phyloP scores from a whole-genome alignment of 2,888 invertebrate genomes.

The Silvanus unidentatus region DNA sequence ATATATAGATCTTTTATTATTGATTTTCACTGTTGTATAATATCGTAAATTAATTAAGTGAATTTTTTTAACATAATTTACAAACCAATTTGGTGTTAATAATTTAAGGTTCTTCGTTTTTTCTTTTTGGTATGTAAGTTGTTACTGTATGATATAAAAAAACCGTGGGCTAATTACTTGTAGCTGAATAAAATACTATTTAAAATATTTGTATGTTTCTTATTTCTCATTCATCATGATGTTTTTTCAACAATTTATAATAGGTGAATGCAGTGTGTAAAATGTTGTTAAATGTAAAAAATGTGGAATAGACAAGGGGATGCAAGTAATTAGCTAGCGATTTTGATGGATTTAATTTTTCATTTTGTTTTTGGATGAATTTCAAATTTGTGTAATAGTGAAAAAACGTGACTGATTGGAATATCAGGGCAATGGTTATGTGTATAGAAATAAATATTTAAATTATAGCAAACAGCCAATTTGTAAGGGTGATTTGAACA shows the following conservation, averaged over 20 bases:
- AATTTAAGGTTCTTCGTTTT: slow-evolving; percentile 29
- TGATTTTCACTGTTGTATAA: slow-evolving; percentile 28
- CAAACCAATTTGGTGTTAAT: slow-evolving; percentile 31
- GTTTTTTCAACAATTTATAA: too few species aligned
- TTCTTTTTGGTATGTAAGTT: slow-evolving; percentile 26
- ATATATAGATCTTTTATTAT: slow-evolving; percentile 24
- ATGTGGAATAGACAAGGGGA: too few species aligned
- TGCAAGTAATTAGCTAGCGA: background rate
- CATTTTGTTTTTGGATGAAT: background rate
- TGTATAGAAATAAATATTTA: slow-evolving; percentile 9
- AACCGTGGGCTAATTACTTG: slow-evolving; percentile 5
- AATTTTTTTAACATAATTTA: slow-evolving; percentile 27
- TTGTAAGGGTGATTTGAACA: background rate
- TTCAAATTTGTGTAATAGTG: background rate
- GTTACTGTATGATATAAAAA: slow-evolving; percentile 16
- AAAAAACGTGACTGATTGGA: slow-evolving; percentile 9
- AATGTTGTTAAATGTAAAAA: too few species aligned
- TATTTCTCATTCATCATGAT: too few species aligned
- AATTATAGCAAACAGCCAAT: slow-evolving; percentile 11
- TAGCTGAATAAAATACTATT: background rate
- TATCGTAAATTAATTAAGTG: slow-evolving; percentile 17
- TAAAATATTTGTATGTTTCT: background rate
- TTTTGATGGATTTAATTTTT: background rate
- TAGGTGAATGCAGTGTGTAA: too few species aligned
- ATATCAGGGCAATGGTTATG: slow-evolving; percentile 19